Evolutionary conservation across 37 sponge, comb jelly and placozoan species (phyloP).

Genomic region (Oscarella lobularis): DNA sequence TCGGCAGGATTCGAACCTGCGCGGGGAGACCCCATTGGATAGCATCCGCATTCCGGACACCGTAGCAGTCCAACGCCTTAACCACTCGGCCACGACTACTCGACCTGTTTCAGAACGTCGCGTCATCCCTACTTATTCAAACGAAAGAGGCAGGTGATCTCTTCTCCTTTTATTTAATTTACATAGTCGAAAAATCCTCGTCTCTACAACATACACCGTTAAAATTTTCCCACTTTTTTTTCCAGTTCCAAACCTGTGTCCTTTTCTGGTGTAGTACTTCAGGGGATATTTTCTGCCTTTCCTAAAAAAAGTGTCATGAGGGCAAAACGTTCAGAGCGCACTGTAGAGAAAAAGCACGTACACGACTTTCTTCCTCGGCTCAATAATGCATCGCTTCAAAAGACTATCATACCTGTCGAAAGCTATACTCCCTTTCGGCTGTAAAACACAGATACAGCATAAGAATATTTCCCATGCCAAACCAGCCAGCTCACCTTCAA

Average conservation of each 20-base stretch:
- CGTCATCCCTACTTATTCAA: neutral
- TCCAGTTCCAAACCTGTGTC: no score
- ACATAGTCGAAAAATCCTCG: no score
- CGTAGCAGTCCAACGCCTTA: conserved; percentile 99
- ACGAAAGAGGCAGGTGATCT: neutral
- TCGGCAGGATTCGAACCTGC: conserved; percentile 99
- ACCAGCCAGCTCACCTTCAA: conserved; percentile 45
- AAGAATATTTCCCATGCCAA: no score
- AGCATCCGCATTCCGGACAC: no score
- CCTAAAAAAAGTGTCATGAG: neutral
- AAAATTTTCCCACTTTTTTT: no score
- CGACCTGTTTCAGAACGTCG: conserved; percentile 34
- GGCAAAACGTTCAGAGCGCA: no score
- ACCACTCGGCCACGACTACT: conserved; percentile 99
- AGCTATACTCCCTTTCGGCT: conserved; percentile 54
- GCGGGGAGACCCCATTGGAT: conserved; percentile 99
- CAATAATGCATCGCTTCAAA: conserved; percentile 71
- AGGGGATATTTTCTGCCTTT: conserved; percentile 60
- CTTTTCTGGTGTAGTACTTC: conserved; percentile 39
- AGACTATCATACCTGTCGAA: conserved; percentile 68
- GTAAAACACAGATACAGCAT: no score
- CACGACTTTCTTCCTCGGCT: conserved; percentile 47
- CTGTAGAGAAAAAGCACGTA: conserved; percentile 5
- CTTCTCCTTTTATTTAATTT: conserved; percentile 11
- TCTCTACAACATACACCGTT: no score